Conservation (phyloP, 2,797 vertebrate genomes). For the Phalloptychus januarius region DNA sequence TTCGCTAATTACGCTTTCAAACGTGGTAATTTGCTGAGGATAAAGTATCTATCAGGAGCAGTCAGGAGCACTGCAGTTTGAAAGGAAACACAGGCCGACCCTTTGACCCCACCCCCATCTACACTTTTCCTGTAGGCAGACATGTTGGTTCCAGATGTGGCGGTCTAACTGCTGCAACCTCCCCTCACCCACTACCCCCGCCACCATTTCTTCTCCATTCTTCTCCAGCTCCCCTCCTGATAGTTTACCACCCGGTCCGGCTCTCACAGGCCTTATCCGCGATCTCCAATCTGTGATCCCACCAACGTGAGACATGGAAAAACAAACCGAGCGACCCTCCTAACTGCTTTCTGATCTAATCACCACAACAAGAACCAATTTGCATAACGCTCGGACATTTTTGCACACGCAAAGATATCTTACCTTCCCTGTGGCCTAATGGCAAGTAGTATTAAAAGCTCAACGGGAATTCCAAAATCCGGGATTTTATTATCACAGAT, state of each 20-base stretch:
- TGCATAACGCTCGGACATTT: conserved; percentile 50
- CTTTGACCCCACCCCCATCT: conserved; percentile 85
- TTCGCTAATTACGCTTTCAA: conserved; percentile 95
- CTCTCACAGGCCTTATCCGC: conserved; percentile 63
- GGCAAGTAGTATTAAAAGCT: conserved; percentile 46
- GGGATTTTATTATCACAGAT: conserved; percentile 60
- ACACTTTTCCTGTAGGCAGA: conserved; percentile 89
- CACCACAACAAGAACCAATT: conserved; percentile 57
- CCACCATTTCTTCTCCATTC: conserved; percentile 24
- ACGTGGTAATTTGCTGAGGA: conserved; percentile 93
- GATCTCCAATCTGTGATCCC: conserved; percentile 72
- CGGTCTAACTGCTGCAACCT: conserved; percentile 48
- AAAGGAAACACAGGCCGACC: conserved; percentile 92
- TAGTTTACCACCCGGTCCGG: conserved; percentile 46
- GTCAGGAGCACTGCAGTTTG: conserved; percentile 87
- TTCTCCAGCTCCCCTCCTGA: conserved; percentile 38
- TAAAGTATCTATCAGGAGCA: conserved; percentile 97
- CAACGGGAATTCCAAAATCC: conserved; percentile 51
- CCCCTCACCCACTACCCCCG: conserved; percentile 3
- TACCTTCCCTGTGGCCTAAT: conserved; percentile 55
- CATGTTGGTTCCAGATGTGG: conserved; percentile 98
- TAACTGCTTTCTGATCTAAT: conserved; percentile 56
- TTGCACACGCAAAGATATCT: conserved; percentile 62
- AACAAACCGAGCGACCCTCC: conserved; percentile 70
- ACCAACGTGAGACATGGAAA: conserved; percentile 61